Evolutionary conservation across 2,797 vertebrate species (phyloP).

Genomic region (Odontamblyopus lacepedii): DNA sequence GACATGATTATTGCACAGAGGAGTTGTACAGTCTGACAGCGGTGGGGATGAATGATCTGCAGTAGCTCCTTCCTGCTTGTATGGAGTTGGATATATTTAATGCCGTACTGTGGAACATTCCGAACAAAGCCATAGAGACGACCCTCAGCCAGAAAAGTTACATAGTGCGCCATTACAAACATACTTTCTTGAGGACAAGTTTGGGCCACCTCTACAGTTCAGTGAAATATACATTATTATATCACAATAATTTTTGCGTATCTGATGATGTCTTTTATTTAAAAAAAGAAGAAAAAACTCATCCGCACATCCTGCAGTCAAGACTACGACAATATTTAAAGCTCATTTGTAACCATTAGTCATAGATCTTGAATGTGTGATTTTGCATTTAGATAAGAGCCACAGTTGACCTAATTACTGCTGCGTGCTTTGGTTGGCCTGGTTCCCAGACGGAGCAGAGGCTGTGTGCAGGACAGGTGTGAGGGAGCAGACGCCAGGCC

Average conservation of each 20-base stretch:
- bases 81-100: no score
- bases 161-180: no score
- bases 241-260: no score
- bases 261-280: not conserved
- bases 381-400: constrained; percentile 28
- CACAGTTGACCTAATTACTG: constrained; percentile 61
- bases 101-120: no score
- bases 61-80: no score
- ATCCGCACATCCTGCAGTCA: not conserved
- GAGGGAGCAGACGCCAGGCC: constrained; percentile 6
- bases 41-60: no score
- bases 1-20: no score
- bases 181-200: not conserved
- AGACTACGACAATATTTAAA: not conserved
- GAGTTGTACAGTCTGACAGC: no score
- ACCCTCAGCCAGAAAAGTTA: not conserved
- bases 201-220: not conserved
- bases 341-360: not conserved
- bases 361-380: constrained; percentile 4
- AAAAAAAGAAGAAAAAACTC: not conserved
- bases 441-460: constrained; percentile 46
- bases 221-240: not conserved
- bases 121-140: no score
- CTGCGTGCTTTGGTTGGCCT: constrained; percentile 22
- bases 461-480: constrained; percentile 22